Evolutionary conservation across 2,113 vertebrate genomes (phyloP).

Genomic region (Dissostichus mawsoni): DNA sequence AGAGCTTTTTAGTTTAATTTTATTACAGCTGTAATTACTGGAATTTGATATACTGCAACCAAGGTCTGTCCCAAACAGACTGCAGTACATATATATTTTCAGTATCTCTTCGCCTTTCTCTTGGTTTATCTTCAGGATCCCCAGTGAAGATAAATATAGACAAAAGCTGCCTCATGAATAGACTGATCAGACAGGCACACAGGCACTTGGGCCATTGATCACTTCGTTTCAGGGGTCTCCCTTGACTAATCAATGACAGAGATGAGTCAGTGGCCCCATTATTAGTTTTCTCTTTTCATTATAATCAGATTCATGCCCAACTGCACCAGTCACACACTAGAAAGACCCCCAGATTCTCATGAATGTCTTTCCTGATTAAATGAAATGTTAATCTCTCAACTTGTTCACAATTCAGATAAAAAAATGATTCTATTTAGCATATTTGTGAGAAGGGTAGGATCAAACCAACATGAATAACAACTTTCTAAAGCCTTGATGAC

Average conservation of each 20-base stretch:
- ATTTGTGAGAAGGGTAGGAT: not conserved
- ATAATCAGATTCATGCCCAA: slow-evolving; percentile 33
- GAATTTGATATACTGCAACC: not conserved
- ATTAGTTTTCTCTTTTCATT: slow-evolving; percentile 47
- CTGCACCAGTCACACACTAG: slow-evolving; percentile 32
- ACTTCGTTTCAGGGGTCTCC: slow-evolving; percentile 64
- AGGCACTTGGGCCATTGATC: slow-evolving; percentile 24
- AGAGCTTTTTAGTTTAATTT: not conserved
- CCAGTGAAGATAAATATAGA: slow-evolving; percentile 31
- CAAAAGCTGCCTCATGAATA: slow-evolving; percentile 53
- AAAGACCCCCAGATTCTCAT: slow-evolving; percentile 3
- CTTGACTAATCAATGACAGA: slow-evolving; percentile 72
- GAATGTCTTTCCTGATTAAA: slow-evolving; percentile 8
- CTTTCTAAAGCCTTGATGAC: not conserved
- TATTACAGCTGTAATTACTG: slow-evolving; percentile 6
- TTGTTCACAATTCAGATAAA: not conserved
- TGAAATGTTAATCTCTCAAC: slow-evolving; percentile 7
- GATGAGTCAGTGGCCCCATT: slow-evolving; percentile 58
- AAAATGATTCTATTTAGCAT: not conserved
- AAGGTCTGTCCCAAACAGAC: not conserved
- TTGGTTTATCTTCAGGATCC: slow-evolving; percentile 39
- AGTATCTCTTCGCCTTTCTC: not conserved
- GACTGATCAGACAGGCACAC: slow-evolving; percentile 34
- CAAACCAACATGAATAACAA: not conserved
- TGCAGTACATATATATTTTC: not conserved